Conservation (phyloP, 2,113 vertebrate genomes). For the Melanostigma gelatinosum region DNA sequence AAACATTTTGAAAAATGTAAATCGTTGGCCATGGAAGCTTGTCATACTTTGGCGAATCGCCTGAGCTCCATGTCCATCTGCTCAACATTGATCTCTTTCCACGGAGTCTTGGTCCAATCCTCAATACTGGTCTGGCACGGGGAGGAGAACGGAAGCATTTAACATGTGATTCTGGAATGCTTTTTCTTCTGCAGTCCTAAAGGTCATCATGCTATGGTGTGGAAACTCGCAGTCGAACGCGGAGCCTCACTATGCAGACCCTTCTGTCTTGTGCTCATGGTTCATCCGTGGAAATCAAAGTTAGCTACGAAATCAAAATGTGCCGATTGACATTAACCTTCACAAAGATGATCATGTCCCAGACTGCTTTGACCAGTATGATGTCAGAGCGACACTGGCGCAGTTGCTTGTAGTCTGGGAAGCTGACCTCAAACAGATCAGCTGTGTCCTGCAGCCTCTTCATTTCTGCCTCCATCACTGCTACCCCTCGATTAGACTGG, state of each 20-base stretch:
- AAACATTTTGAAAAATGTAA: not conserved
- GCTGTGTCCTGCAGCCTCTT: conserved; percentile 81
- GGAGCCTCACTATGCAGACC: not conserved
- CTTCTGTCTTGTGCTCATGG: not conserved
- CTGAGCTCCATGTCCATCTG: conserved; percentile 88
- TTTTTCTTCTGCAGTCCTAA: not conserved
- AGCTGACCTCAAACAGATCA: conserved; percentile 83
- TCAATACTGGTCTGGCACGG: conserved; percentile 85
- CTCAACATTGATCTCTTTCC: conserved; percentile 90
- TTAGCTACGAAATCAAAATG: not conserved
- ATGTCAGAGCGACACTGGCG: conserved; percentile 82
- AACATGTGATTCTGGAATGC: not conserved
- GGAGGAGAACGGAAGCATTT: conserved; percentile 14
- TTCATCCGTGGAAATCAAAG: not conserved
- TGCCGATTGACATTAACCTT: conserved; percentile 65
- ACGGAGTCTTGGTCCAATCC: conserved; percentile 88
- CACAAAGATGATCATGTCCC: conserved; percentile 84
- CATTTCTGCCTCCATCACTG: conserved; percentile 81
- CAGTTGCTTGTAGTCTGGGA: conserved; percentile 85
- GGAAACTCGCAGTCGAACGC: not conserved
- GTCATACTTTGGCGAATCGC: conserved; percentile 86
- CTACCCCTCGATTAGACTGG: conserved; percentile 73
- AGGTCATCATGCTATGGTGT: not conserved
- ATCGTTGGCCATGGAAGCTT: not conserved
- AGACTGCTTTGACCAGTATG: conserved; percentile 83